phyloP scores from a whole-genome alignment of 2,113 vertebrate genomes.

The Muscicapa adusta region DNA sequence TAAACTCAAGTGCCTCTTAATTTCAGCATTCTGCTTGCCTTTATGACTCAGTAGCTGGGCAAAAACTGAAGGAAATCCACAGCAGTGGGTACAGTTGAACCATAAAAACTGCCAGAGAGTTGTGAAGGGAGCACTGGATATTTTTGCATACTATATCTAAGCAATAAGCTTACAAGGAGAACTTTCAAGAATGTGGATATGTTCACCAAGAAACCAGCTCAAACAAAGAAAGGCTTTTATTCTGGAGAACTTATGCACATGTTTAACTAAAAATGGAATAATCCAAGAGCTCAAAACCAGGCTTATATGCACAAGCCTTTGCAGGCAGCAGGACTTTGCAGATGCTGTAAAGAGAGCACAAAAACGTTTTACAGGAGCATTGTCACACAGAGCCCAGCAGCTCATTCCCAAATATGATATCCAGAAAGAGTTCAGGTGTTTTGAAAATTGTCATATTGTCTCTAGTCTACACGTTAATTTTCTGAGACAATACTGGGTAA shows the following conservation, averaged over 20 bases:
- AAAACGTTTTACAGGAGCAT: accelerated
- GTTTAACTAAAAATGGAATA: not conserved
- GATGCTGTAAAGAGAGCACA: not conserved
- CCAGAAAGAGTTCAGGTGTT: not conserved
- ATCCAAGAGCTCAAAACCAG: not conserved
- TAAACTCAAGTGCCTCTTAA: not conserved
- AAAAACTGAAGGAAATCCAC: not conserved
- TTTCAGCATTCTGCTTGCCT: not conserved
- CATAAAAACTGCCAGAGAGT: not conserved
- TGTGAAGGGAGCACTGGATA: not conserved
- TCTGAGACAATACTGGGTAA: not conserved
- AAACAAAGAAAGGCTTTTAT: not conserved
- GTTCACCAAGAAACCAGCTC: not conserved
- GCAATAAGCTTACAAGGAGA: not conserved
- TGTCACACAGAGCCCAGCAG: not conserved
- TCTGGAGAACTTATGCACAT: not conserved
- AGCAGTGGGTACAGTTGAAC: not conserved
- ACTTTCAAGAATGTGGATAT: not conserved
- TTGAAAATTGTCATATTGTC: not conserved
- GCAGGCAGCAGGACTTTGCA: not conserved
- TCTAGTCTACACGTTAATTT: not conserved
- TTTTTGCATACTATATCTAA: not conserved
- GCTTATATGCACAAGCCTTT: not conserved
- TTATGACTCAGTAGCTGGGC: not conserved
- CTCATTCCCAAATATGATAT: not conserved